These are phyloP conservation scores for Apodemia hepburni DNA, from an alignment of 2,888 invertebrate species.

Conservation along the genomic window DNA sequence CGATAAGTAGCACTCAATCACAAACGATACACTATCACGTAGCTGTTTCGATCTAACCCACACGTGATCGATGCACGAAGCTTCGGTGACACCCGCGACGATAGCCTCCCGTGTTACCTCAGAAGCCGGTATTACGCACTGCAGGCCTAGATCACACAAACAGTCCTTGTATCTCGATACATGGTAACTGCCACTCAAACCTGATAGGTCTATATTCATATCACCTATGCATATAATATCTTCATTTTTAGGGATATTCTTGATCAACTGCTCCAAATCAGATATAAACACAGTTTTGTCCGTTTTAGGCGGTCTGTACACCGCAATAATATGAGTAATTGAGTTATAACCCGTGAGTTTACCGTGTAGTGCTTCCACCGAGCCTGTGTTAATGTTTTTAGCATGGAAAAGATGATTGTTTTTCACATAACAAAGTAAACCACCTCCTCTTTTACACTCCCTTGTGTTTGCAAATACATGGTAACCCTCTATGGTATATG, in stretches of 20 bases:
- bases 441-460: no score
- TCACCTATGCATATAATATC: neutral
- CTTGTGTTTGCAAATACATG: no score
- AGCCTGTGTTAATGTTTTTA: no score
- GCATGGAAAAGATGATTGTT: no score
- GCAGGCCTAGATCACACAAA: neutral
- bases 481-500: no score
- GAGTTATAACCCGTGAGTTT: no score
- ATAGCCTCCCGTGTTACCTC: neutral
- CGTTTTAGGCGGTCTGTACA: no score
- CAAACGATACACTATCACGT: neutral
- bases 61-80: conserved; percentile 1
- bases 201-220: neutral
- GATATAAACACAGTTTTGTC: no score
- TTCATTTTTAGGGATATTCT: neutral
- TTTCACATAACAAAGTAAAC: no score
- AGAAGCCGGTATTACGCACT: neutral
- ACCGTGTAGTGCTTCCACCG: no score
- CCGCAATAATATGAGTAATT: no score
- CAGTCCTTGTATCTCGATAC: conserved; percentile 4
- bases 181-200: neutral
- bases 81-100: neutral
- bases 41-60: neutral
- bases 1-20: neutral
- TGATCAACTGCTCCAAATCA: no score